Evolutionary conservation across 2,797 vertebrate genomes (phyloP).

Genomic region (Cirrhinus mrigala): DNA sequence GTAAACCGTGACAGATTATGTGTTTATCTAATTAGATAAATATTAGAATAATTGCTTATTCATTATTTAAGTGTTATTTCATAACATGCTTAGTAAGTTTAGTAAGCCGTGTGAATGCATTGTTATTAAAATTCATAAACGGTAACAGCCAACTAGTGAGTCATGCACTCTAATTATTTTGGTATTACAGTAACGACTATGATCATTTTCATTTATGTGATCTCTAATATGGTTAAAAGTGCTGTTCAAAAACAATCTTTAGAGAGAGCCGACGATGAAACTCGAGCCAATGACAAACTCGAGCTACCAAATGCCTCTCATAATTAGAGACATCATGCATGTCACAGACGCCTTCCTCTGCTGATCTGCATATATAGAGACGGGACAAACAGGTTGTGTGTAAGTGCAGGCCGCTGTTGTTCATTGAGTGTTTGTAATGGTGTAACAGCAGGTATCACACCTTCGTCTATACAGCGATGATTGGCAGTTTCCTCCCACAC

Average conservation of each 20-base stretch:
- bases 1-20: neutral
- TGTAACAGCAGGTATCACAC: conserved; percentile 33
- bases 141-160: neutral
- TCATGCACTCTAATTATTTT: neutral
- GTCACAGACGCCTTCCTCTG: too few relatives aligned
- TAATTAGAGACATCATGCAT: neutral
- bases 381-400: neutral
- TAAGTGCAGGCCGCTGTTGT: neutral
- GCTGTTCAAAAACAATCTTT: neutral
- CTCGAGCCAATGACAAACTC: too few relatives aligned
- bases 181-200: neutral
- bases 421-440: neutral
- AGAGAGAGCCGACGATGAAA: neutral
- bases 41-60: neutral
- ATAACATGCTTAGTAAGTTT: neutral
- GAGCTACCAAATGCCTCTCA: too few relatives aligned
- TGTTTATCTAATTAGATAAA: too few relatives aligned
- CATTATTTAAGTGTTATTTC: neutral
- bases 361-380: neutral
- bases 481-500: conserved; percentile 28
- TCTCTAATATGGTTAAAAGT: neutral
- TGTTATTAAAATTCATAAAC: neutral
- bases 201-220: neutral
- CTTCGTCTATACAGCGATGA: conserved; percentile 30
- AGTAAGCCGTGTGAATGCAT: neutral